A percentile compares a stretch with the other conserved stretches of the same genome.
These are phyloP conservation scores for Physeter macrocephalus DNA, from an alignment of 2,113 vertebrate species.

Conservation along the genomic window DNA sequence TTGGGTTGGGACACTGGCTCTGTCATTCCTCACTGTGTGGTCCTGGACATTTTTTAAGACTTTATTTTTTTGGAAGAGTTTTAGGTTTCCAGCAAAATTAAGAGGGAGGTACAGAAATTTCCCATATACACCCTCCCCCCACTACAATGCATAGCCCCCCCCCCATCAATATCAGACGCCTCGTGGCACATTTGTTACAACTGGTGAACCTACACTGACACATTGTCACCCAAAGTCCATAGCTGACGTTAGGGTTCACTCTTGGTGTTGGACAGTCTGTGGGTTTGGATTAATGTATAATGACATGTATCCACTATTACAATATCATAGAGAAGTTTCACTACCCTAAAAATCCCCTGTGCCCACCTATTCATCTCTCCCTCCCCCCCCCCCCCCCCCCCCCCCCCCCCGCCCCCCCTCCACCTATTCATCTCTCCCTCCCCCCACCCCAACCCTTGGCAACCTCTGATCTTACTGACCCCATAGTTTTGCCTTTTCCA, in stretches of 20 bases:
- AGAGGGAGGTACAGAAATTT: not conserved
- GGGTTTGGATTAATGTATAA: not conserved
- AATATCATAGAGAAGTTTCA: rapidly evolving
- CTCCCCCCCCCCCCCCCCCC: too few relatives aligned
- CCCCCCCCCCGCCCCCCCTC: too few relatives aligned
- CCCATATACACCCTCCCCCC: not conserved
- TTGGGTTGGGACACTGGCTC: not conserved
- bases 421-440: not conserved
- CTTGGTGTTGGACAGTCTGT: rapidly evolving
- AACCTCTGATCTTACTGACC: not conserved
- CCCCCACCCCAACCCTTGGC: too few relatives aligned
- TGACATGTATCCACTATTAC: rapidly evolving
- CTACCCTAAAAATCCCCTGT: not conserved
- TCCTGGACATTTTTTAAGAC: not conserved
- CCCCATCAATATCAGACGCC: not conserved
- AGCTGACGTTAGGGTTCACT: not conserved
- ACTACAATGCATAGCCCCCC: not conserved
- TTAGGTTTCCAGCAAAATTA: not conserved
- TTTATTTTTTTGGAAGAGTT: not conserved
- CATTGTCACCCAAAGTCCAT: rapidly evolving
- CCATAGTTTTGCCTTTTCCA: not conserved
- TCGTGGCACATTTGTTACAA: not conserved
- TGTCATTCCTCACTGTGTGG: rapidly evolving
- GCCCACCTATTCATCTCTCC: not conserved
- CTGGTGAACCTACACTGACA: rapidly evolving